Evolutionary conservation across 2,113 vertebrate genomes (phyloP), one percentile per base, ranked within the genome.

Genomic region (Leucopsar rothschildi): DNA sequence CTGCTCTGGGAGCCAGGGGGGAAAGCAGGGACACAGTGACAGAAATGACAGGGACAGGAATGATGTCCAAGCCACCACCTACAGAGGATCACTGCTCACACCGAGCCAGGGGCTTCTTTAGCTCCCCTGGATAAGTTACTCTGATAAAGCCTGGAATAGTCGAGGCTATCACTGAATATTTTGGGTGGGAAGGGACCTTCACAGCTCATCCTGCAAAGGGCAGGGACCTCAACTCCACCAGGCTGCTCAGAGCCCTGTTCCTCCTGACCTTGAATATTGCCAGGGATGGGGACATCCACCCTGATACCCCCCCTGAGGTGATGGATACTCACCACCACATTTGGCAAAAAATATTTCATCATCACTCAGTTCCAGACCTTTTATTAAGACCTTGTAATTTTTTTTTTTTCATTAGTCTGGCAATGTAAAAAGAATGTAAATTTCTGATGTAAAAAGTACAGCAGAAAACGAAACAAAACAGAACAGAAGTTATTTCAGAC

Each of bases 1-100:
- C 31, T 71, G n/a, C 31, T 47, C 45, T 10, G 49, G 81, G 47
- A 88, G 21, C 13, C 8, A 50, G 23, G 18, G 40, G 12, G 1
- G 15, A 21, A 24, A n/a, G 25, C 1, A 1, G 40, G 77, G 44
- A 75, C 45, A 45, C 5, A 8, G 35, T 0, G 10, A 11, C 0
- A 5, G 52, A 44, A 70, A 47, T 6, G 55, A 37, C 37, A 37
- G 37, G 37, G 37, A 37, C 37, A 37, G 37, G 37, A 37, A 37
- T 37, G 37, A 37, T 50, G 15, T 5, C 37, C 27, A 75, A 55
- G 31, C 40, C 11, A 2, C 2, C 18, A 2, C 1, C 35, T 7
- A 3, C 24, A 40, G 52, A 61, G 12, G 82, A 52, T 6, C 0
- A 0, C 22, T 3, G 3, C n/a, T 37, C 24, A n/a, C 28, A 19